Percentiles rank a stretch among this genome's conserved stretches.
These are phyloP conservation scores for Diadema setosum DNA, from an alignment of 35 echinoderm and acorn worm genomes.

Conservation along the genomic window DNA sequence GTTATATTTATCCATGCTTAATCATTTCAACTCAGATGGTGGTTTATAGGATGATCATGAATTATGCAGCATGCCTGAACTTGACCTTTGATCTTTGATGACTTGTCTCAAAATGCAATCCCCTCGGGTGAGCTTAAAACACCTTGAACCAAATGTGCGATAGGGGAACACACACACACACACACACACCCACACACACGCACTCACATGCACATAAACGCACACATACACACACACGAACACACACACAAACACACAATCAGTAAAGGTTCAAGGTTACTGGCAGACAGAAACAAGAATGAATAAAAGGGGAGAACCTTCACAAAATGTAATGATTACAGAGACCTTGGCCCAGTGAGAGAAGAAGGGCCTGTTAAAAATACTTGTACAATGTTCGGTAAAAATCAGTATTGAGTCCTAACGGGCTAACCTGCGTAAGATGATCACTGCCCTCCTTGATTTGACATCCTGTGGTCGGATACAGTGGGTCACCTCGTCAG, in stretches of 20 bases:
- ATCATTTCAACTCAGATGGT: too few species aligned
- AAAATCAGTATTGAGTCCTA: neutral
- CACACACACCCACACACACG: too few species aligned
- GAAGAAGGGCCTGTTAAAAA: neutral
- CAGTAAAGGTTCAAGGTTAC: neutral
- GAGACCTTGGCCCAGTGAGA: neutral
- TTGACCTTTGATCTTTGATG: too few species aligned
- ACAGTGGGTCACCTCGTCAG: slow-evolving; percentile 95
- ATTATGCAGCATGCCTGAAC: too few species aligned
- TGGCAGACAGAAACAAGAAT: neutral
- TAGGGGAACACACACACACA: too few species aligned
- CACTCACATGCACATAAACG: too few species aligned
- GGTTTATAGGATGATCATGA: too few species aligned
- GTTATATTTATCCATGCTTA: too few species aligned
- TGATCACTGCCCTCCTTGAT: slow-evolving; percentile 95
- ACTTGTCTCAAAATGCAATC: too few species aligned
- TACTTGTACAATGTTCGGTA: neutral
- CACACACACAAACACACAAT: neutral
- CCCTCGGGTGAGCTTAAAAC: too few species aligned
- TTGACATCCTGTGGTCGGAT: slow-evolving; percentile 91
- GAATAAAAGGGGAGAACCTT: neutral
- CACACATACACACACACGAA: too few species aligned
- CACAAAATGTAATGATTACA: neutral
- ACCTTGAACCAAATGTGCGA: too few species aligned
- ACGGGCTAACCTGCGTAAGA: slow-evolving; percentile 84